Evolutionary conservation across 2,888 invertebrate species (phyloP), one percentile per base, ranked within the genome.

Genomic region (Chalcis sispes): DNA sequence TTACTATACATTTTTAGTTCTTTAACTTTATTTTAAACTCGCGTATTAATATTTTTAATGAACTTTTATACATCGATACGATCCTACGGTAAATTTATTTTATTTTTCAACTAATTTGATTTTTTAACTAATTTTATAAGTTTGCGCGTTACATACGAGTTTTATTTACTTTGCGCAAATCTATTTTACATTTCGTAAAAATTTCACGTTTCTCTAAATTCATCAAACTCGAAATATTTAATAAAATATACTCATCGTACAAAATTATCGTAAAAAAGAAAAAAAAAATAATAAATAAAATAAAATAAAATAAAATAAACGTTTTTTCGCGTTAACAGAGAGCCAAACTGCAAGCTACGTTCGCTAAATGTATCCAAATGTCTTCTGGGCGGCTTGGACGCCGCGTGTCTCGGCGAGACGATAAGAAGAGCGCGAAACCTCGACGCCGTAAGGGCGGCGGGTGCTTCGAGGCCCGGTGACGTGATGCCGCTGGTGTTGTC

Each of bases 301-400:
- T 1, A 50, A 50, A 50, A 3, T 1, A 18, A 40, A 62, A 36
- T n/a, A n/a, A n/a, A n/a, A n/a, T n/a, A n/a, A n/a, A n/a, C 2
- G 20, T 18, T 50, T 15, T 1, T 27, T 20, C 4, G 32, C 62
- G 20, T 27, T 40, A 58, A 86, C 79, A 89, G 91, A 58, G 89
- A 90, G 71, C 89, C 90, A 5, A 89, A 87, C 77, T 91, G 91
- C 80, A 90, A 90, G 81, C 86, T 91, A 75, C 88, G 90, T 81
- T 90, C 90, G 76, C 84, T 91, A 77, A 91, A 91, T 86, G 90
- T 91, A 78, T 91, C 90, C 80, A 91, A 91, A 84, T 91, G 91
- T 84, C 90, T 91, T 77, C 83, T 91, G 81, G 90, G 89, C 79
- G 89, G 90, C 64, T 89, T 91, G 82, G 91, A 91, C 84, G 90